Evolutionary conservation across 2,797 vertebrate genomes (phyloP), one percentile per base, ranked within the genome.

Genomic region (Miichthys miiuy): DNA sequence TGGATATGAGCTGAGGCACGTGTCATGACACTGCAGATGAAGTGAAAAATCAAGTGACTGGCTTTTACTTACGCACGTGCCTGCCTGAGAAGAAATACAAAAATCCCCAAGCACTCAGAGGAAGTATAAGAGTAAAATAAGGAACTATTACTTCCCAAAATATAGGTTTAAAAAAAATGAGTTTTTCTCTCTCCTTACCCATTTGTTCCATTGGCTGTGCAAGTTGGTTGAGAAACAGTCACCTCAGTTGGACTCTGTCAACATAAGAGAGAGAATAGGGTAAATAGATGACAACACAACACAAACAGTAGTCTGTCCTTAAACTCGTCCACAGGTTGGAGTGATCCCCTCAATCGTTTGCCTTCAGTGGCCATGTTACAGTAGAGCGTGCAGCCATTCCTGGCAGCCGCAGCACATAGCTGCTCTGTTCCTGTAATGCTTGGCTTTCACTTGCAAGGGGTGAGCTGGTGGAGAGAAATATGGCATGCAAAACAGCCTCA

Each of bases 201-300:
- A 61, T 94, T 94, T 73, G 93, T 94, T 90, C 95, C 95, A 75
- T 95, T 96, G 85, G 92, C 92, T 85, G 94, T 92, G 74, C 83
- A 86, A 78, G 93, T 82, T 61, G 95, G 95, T 89, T 96, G 95
- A 88, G 93, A 93, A 77, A 93, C 87, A 75, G 90, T 95, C 92
- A 94, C 94, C 77, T 96, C 95, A 85, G 90, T 85, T 87, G 94
- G 94, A 88, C 91, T 92, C 95, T 96, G 93, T 91, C 89, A 89
- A 92, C 79, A 91, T 61, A 90, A 80, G 66, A 89, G 54, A 82
- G 82, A 87, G 54, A 88, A 81, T 62, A 41, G 63, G 63, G 75
- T 92, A 85, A 93, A 88, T 69, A 81, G 42, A 86, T 70, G 57
- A 86, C 80, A 83, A 87, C 79, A 68, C 44, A 81, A 76, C 72